Evolutionary conservation across 2,888 invertebrate genomes (phyloP).

Genomic region (Bombyx huttoni): DNA sequence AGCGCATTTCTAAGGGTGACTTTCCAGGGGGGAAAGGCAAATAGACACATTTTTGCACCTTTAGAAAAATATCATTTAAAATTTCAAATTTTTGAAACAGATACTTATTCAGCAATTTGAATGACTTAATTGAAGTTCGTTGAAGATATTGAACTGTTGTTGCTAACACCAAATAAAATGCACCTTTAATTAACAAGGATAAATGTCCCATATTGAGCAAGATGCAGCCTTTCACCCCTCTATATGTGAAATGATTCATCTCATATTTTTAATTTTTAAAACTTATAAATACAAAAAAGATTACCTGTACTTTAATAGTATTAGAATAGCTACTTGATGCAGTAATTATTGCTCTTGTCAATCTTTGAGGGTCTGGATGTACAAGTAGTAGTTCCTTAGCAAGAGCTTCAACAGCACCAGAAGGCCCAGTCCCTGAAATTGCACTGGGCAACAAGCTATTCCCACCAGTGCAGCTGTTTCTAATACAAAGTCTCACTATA

Average conservation of each 20-base stretch:
- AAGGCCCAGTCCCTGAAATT: slow-evolving; percentile 42
- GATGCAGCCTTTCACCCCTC: no score
- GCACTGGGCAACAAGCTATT: slow-evolving; percentile 37
- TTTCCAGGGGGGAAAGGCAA: no score
- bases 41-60: no score
- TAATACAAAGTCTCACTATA: slow-evolving; percentile 37
- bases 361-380: slow-evolving; percentile 64
- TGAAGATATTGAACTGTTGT: no score
- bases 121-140: no score
- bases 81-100: no score
- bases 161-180: no score
- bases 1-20: no score
- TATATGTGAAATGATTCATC: background rate
- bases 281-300: background rate
- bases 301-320: slow-evolving; percentile 55
- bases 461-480: slow-evolving; percentile 53
- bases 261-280: background rate
- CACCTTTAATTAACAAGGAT: no score
- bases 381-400: slow-evolving; percentile 58
- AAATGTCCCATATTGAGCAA: no score
- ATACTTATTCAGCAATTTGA: no score
- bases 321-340: slow-evolving; percentile 67
- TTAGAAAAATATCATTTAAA: no score
- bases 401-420: slow-evolving; percentile 49
- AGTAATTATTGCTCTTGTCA: slow-evolving; percentile 64